Percentiles rank a stretch among this genome's conserved stretches.
These are phyloP conservation scores for Leptocoma aspasia DNA, from an alignment of 2,113 vertebrate genomes.

Conservation along the genomic window DNA sequence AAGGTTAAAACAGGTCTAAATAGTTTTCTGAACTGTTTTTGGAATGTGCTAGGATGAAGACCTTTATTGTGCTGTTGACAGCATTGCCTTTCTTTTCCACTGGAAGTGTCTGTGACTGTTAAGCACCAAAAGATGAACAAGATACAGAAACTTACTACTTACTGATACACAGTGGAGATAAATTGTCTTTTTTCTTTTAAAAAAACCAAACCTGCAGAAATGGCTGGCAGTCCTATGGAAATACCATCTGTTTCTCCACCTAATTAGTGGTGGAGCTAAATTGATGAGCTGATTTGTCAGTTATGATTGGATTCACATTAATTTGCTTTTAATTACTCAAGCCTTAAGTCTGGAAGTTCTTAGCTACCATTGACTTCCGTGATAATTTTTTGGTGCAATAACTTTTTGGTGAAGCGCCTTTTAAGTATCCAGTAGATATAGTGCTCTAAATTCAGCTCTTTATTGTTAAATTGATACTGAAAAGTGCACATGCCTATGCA, in stretches of 20 bases:
- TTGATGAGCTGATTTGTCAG: not conserved
- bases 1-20: not conserved
- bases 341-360: not conserved
- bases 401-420: not conserved
- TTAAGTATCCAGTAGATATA: not conserved
- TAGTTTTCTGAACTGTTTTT: not conserved
- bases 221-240: not conserved
- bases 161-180: not conserved
- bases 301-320: not conserved
- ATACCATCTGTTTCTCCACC: not conserved
- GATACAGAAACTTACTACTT: not conserved
- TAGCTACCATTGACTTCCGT: not conserved
- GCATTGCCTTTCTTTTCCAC: not conserved
- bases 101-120: not conserved
- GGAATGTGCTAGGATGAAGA: not conserved
- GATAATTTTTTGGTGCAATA: not conserved
- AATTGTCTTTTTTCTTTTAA: not conserved
- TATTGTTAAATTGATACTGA: not conserved
- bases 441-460: not conserved
- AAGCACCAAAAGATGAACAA: not conserved
- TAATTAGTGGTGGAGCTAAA: not conserved
- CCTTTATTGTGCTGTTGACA: not conserved
- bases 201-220: not conserved
- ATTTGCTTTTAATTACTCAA: not conserved
- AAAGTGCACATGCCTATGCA: not conserved